Evolutionary conservation across 2,888 invertebrate genomes (phyloP), one percentile per base, ranked within the genome.

Genomic region (Leucozona laternaria): DNA sequence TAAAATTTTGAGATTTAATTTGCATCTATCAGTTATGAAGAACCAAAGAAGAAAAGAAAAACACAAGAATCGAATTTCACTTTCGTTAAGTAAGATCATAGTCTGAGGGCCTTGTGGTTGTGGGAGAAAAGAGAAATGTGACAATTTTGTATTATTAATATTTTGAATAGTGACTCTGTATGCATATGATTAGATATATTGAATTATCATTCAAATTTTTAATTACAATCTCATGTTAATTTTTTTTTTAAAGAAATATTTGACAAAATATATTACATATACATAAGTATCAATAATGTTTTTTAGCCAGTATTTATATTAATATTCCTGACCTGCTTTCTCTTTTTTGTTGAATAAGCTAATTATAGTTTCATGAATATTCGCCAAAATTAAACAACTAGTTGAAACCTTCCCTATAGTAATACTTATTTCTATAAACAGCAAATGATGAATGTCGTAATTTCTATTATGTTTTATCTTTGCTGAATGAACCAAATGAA

Each of bases 61-160:
- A 31, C 2, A 45, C 2, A 37, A 68, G n/a, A 68, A 53, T 68
- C 11, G 34, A 79, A 71, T 85, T 85, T 85, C 84, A 85, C 84
- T 85, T 72, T 80, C 77, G 72, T 80, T 80, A 17, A n/a, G n/a
- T 48, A 68, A 31, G 37, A 37, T 76, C 76, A n/a, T n/a, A 76
- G 53, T 79, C 45, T 71, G 45, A 58, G 75, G 45, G n/a, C 1
- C 13, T 31, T 48, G 34, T 43, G 40, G 28, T 60, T 45, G 57
- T n/a, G 17, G 37, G 60, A 57, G 58, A 80, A 72, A 85, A 85
- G 84, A 66, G 79, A 84, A 84, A 84, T 76, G 79, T 4, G 15
- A 15, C 10, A 8, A 50, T 34, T 75, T 43, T 48, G 37, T 40
- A 72, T 62, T 66, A 40, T 25, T 25, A 31, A 31, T 31, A 37